Conservation (phyloP, 2,888 invertebrate species). For the Pyrrhosoma nymphula region DNA sequence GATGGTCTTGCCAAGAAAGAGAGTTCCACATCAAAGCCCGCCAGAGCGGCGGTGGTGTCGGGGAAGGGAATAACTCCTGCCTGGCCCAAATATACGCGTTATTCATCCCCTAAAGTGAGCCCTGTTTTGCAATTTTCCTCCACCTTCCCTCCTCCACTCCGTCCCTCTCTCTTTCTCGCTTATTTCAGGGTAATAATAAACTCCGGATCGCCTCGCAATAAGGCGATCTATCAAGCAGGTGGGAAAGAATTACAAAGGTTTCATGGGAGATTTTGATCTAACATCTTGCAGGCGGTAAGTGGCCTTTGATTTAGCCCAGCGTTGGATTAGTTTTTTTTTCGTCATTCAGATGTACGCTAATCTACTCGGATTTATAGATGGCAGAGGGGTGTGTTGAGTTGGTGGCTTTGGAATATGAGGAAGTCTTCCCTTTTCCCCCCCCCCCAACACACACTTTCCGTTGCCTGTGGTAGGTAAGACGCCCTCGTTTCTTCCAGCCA, state of each 20-base stretch:
- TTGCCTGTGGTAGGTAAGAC: not conserved
- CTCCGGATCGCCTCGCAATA: not conserved
- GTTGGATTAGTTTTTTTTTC: not conserved
- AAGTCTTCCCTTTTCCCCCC: not conserved
- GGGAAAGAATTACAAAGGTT: constrained; percentile 20
- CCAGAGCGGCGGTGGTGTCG: not conserved
- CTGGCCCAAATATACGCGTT: constrained; percentile 46
- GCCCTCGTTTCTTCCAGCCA: not conserved
- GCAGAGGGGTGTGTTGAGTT: not conserved
- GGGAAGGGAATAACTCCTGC: constrained; percentile 33
- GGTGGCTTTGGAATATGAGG: not conserved
- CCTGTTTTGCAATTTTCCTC: constrained; percentile 48
- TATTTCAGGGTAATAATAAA: constrained; percentile 28
- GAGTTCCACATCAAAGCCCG: constrained; percentile 49
- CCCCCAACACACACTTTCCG: too few relatives aligned
- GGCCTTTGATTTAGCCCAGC: not conserved
- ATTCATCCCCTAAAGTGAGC: constrained; percentile 53
- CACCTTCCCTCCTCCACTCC: not conserved
- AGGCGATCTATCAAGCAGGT: not conserved
- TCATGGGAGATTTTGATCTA: not conserved
- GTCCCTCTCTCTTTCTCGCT: not conserved
- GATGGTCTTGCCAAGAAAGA: constrained; percentile 48
- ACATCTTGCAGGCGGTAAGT: constrained; percentile 10
- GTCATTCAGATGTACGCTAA: not conserved
- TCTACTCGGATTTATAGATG: not conserved